These are phyloP conservation scores for Cyprinodon variegatus DNA, from an alignment of 2,113 vertebrate genomes.

Conservation along the genomic window DNA sequence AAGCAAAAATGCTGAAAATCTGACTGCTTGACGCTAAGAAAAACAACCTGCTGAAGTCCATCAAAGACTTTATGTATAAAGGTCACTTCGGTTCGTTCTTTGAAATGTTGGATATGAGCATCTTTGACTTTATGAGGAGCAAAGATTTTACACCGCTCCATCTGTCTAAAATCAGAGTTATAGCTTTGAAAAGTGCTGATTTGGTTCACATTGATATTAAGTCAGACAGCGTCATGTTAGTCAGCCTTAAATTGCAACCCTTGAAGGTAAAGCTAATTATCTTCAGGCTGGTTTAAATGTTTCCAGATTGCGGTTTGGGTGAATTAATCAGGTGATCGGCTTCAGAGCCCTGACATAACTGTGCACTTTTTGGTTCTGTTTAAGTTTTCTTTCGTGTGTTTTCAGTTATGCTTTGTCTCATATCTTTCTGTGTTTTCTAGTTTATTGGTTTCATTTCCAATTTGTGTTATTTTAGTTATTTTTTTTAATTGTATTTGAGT, in stretches of 20 bases:
- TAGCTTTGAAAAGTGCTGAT: neutral
- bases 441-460: too few species aligned
- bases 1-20: neutral
- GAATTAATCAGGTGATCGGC: neutral
- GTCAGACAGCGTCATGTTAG: neutral
- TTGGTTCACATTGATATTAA: neutral
- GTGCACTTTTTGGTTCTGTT: too few species aligned
- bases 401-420: too few species aligned
- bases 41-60: neutral
- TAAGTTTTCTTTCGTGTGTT: too few species aligned
- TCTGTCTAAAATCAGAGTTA: neutral
- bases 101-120: neutral
- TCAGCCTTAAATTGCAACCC: neutral
- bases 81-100: neutral
- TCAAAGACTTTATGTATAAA: neutral
- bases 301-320: neutral
- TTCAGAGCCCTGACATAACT: neutral
- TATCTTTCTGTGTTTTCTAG: too few species aligned
- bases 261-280: neutral
- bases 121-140: neutral
- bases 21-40: neutral
- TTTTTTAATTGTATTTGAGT: too few species aligned
- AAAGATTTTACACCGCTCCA: neutral
- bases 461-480: too few species aligned
- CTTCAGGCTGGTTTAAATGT: neutral